These are phyloP conservation scores for Panopea generosa DNA, from an alignment of 2,888 invertebrate species.

Conservation along the genomic window DNA sequence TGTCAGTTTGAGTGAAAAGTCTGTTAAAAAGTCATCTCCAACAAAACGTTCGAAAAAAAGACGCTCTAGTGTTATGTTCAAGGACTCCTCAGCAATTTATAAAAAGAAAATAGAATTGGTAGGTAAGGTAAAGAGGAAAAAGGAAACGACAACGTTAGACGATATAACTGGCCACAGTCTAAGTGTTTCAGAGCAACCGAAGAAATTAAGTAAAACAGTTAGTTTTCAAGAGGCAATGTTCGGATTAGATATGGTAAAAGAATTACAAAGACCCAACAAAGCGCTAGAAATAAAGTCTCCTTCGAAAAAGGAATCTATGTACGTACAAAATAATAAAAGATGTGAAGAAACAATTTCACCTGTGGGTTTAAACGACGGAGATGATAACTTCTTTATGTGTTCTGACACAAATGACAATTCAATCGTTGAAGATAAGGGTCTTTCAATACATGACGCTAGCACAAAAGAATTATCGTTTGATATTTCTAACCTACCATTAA, in stretches of 20 bases:
- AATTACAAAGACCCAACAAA: conserved; percentile 18
- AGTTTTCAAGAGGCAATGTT: background rate
- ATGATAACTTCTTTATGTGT: conserved; percentile 55
- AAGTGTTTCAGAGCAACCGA: background rate
- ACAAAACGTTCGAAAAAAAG: background rate
- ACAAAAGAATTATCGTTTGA: background rate
- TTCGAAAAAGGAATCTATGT: too few relatives aligned
- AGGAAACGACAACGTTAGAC: background rate
- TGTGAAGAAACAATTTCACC: background rate
- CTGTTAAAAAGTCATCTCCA: background rate
- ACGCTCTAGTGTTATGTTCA: conserved; percentile 34
- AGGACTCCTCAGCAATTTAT: conserved; percentile 32
- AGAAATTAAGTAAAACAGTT: background rate
- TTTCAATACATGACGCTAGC: background rate
- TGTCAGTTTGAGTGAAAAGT: conserved; percentile 1
- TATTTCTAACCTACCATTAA: background rate
- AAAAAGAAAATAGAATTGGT: conserved; percentile 43
- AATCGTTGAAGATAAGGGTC: background rate
- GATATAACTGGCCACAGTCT: background rate
- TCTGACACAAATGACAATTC: conserved; percentile 38
- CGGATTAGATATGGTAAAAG: conserved; percentile 10
- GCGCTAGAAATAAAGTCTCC: too few relatives aligned
- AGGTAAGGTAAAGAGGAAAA: conserved; percentile 39
- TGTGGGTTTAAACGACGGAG: conserved; percentile 7
- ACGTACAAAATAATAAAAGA: background rate